A percentile compares a stretch with the other conserved stretches of the same genome.
Evolutionary conservation across 1,140 invertebrate genomes (phyloP).

Genomic region (Sitophilus oryzae): DNA sequence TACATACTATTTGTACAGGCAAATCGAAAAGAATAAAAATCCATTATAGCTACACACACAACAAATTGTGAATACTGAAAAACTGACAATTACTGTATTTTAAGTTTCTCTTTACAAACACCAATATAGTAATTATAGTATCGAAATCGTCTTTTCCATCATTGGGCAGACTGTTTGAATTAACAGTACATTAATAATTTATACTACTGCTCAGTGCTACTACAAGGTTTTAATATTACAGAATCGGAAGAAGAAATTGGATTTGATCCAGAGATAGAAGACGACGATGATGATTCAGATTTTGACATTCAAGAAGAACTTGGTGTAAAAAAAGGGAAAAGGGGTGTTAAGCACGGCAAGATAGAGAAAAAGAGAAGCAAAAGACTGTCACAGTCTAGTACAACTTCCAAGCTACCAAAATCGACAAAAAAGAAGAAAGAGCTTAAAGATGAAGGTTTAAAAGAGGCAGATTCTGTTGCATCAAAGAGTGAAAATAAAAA

Average conservation of each 20-base stretch:
- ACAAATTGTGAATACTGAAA: no score
- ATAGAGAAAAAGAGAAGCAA: slow-evolving; percentile 32
- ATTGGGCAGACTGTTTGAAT: no score
- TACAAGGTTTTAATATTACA: not conserved
- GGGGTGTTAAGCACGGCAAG: slow-evolving; percentile 6
- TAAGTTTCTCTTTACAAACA: no score
- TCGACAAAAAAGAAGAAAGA: slow-evolving; percentile 16
- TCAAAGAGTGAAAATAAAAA: slow-evolving; percentile 4
- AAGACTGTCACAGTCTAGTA: slow-evolving; percentile 33
- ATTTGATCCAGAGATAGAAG: slow-evolving; percentile 27
- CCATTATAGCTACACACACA: no score
- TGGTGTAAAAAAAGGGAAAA: slow-evolving; percentile 24
- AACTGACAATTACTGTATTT: no score
- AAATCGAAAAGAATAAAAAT: no score
- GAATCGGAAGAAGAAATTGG: slow-evolving; percentile 26
- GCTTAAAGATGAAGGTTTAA: not conserved
- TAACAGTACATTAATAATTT: no score
- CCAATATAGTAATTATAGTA: no score
- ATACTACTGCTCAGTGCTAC: no score
- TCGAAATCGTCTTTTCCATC: no score
- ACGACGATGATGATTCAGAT: slow-evolving; percentile 40
- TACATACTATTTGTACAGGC: no score
- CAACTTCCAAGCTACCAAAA: slow-evolving; percentile 20
- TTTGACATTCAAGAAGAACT: slow-evolving; percentile 43
- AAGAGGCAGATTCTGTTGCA: slow-evolving; percentile 7